Evolutionary conservation across 2,797 vertebrate genomes (phyloP).

Genomic region (Leptatherina wallacei): DNA sequence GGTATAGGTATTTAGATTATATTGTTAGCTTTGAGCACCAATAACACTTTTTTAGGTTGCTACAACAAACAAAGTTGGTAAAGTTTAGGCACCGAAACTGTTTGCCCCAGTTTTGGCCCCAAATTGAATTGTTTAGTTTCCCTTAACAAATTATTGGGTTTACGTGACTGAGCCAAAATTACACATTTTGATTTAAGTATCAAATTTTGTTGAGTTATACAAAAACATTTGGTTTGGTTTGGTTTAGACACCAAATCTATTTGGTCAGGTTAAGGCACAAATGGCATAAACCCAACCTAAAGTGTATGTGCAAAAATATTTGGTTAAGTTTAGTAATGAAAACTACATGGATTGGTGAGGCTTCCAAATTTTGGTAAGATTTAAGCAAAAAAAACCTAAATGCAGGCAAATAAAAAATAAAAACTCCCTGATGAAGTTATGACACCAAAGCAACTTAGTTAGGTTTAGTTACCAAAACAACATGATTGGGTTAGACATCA

Average conservation of each 20-base stretch:
- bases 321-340: background rate
- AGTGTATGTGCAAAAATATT: background rate
- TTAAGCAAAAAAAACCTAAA: background rate
- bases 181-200: background rate
- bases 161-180: background rate
- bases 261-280: background rate
- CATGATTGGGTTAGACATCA: background rate
- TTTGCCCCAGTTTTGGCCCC: background rate
- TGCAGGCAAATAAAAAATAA: background rate
- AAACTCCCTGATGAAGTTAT: background rate
- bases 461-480: background rate
- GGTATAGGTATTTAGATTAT: background rate
- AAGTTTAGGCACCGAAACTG: background rate
- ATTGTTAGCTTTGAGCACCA: background rate
- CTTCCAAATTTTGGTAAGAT: background rate
- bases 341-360: background rate
- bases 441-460: background rate
- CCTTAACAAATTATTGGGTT: background rate
- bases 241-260: background rate
- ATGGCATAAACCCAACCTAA: background rate
- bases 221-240: background rate
- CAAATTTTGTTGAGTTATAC: background rate
- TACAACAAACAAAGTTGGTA: background rate
- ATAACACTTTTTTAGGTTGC: background rate
- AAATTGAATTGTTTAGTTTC: background rate